phyloP scores from a whole-genome alignment of 2,797 vertebrate genomes.

The Microctenopoma stevenorrisi region DNA sequence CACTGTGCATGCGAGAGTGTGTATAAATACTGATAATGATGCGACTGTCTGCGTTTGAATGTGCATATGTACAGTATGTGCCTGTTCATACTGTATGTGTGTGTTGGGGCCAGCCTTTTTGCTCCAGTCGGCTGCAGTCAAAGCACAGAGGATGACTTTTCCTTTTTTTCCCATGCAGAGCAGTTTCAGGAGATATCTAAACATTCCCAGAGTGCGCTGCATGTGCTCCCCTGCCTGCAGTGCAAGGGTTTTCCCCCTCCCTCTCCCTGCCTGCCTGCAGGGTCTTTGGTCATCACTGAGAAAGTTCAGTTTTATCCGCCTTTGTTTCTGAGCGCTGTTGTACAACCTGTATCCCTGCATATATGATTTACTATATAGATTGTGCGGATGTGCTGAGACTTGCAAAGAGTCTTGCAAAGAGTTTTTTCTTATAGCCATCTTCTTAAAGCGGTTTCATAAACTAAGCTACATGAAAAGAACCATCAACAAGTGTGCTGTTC shows the following conservation, averaged over 20 bases:
- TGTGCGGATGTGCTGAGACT: not conserved
- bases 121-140: slow-evolving; percentile 71
- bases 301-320: slow-evolving; percentile 18
- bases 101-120: slow-evolving; percentile 56
- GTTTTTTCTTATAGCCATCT: not conserved
- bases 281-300: slow-evolving; percentile 14
- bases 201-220: slow-evolving; percentile 91
- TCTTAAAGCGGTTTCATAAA: not conserved
- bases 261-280: slow-evolving; percentile 64
- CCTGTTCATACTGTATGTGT: slow-evolving; percentile 8
- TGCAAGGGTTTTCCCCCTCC: slow-evolving; percentile 58
- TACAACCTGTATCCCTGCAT: not conserved
- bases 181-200: slow-evolving; percentile 88
- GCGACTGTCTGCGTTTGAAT: slow-evolving; percentile 4
- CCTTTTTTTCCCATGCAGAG: slow-evolving; percentile 87
- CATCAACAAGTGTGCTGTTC: not conserved
- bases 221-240: slow-evolving; percentile 89
- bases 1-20: slow-evolving; percentile 76
- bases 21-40: slow-evolving; percentile 18
- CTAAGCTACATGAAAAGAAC: not conserved
- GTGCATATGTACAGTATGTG: slow-evolving; percentile 16
- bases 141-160: slow-evolving; percentile 74
- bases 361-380: not conserved
- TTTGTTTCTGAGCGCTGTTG: slow-evolving; percentile 7
- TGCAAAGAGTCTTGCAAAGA: not conserved